Evolutionary conservation across 2,888 invertebrate species (phyloP).

Genomic region (Conchocele bisecta): DNA sequence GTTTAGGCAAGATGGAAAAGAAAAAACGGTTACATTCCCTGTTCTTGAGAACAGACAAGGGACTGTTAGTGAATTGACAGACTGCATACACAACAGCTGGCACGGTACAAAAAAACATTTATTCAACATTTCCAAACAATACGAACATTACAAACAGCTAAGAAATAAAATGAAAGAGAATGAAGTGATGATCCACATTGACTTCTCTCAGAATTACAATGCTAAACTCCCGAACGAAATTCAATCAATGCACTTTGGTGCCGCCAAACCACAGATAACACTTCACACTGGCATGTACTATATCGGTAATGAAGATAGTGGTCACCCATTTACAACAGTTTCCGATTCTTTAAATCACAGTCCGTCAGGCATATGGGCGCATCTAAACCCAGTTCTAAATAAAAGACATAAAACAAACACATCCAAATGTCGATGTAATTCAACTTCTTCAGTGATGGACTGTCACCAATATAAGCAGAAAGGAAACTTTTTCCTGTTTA

Average conservation of each 20-base stretch:
- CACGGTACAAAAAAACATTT: constrained; percentile 15
- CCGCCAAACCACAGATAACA: constrained; percentile 72
- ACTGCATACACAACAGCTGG: constrained; percentile 11
- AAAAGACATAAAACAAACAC: too few relatives aligned
- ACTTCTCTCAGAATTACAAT: constrained; percentile 81
- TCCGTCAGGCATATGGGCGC: constrained; percentile 81
- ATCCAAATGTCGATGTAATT: too few relatives aligned
- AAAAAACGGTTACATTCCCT: constrained; percentile 4
- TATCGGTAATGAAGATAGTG: constrained; percentile 6
- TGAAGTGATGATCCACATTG: constrained; percentile 63
- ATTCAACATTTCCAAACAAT: constrained; percentile 16
- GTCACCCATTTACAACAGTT: constrained; percentile 71
- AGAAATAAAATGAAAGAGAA: constrained; percentile 2
- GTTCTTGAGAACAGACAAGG: background rate
- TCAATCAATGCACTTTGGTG: constrained; percentile 80
- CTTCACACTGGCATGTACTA: constrained; percentile 81
- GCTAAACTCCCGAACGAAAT: constrained; percentile 76
- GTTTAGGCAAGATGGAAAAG: constrained; percentile 4
- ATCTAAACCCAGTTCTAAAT: constrained; percentile 76
- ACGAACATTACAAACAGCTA: background rate
- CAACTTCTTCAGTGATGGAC: constrained; percentile 71
- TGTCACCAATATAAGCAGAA: constrained; percentile 80
- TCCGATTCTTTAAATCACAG: constrained; percentile 76
- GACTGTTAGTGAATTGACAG: background rate
- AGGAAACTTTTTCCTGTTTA: constrained; percentile 77